Evolutionary conservation across 2,888 invertebrate species (phyloP), one percentile per base, ranked within the genome.

Genomic region (Melipona bicolor): DNA sequence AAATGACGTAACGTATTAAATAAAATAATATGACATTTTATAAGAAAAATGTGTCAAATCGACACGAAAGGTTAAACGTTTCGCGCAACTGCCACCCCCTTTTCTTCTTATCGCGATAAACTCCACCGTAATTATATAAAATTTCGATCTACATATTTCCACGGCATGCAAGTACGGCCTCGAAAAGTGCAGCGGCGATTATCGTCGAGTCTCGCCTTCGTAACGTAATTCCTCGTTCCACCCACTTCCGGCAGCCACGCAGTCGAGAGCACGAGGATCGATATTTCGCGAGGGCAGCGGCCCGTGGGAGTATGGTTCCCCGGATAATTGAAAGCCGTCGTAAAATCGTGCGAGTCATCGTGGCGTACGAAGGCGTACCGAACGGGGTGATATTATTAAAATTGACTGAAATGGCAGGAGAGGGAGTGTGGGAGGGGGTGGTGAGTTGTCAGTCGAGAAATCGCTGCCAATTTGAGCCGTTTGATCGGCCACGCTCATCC

Each of bases 401-500:
- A 91, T 92, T 90, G 91, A 92, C 91, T 89, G 68, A 24, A n/a
- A 69, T 72, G 43, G 43, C 43, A 43, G 43, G 43, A 43, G 43
- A 0, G 86, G 64, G 76, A 19, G 5, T 17, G 0, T 6, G 52
- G 36, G 68, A 50, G 70, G 21, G 61, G 83, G 52, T 52, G 76
- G 79, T 56, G 64, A 62, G 61, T 77, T 3, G 79, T 59, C 74
- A 77, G 81, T 77, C 85, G 87, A 90, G 89, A 91, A 92, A 92
- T 92, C 91, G 92, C 88, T 86, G 92, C 90, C 90, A 92, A 92
- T 92, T 91, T 81, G 67, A 79, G 82, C 76, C 88, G 84, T 91
- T 92, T 92, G 91, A 92, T 92, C 91, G 88, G 87, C 86, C 88
- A 86, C 73, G 89, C 88, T 92, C 92, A 90, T 90, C 90, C 88